phyloP scores from a whole-genome alignment of 2,113 vertebrate genomes.

The Plestiodon gilberti region DNA sequence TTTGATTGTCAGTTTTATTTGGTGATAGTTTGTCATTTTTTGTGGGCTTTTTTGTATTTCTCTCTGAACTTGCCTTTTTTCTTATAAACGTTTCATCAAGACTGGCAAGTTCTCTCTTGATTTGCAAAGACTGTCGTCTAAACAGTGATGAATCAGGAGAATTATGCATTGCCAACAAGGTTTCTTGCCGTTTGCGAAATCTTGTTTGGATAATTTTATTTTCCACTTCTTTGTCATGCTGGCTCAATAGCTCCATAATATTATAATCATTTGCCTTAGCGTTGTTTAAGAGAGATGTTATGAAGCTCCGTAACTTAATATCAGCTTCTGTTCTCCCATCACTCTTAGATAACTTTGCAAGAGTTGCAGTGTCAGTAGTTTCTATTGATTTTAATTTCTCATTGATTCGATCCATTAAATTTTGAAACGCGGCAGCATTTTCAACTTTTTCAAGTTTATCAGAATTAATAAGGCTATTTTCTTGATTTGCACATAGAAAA shows the following conservation, averaged over 20 bases:
- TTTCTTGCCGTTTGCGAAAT: slow-evolving; percentile 86
- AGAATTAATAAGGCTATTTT: slow-evolving; percentile 50
- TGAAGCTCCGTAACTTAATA: slow-evolving; percentile 87
- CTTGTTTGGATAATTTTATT: slow-evolving; percentile 89
- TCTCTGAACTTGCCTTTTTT: slow-evolving; percentile 76
- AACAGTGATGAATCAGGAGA: slow-evolving; percentile 81
- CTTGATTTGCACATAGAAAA: slow-evolving; percentile 48
- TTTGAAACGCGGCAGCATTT: slow-evolving; percentile 82
- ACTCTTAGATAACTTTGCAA: slow-evolving; percentile 71
- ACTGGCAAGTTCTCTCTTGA: slow-evolving; percentile 88
- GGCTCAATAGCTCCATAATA: slow-evolving; percentile 88
- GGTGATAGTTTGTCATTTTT: slow-evolving; percentile 48
- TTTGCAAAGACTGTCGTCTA: slow-evolving; percentile 85
- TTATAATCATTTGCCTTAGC: slow-evolving; percentile 86
- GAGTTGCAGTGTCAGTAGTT: slow-evolving; percentile 80
- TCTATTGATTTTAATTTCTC: slow-evolving; percentile 91
- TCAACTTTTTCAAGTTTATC: slow-evolving; percentile 73
- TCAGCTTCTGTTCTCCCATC: slow-evolving; percentile 77
- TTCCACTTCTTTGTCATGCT: slow-evolving; percentile 83
- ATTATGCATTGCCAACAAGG: slow-evolving; percentile 79
- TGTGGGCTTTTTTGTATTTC: slow-evolving; percentile 71
- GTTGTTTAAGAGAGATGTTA: slow-evolving; percentile 89
- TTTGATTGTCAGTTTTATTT: slow-evolving; percentile 55
- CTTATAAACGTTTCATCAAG: slow-evolving; percentile 78
- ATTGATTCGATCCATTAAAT: slow-evolving; percentile 89